Conservation (phyloP, 2,888 invertebrate genomes). For the Cheilosia vulpina region DNA sequence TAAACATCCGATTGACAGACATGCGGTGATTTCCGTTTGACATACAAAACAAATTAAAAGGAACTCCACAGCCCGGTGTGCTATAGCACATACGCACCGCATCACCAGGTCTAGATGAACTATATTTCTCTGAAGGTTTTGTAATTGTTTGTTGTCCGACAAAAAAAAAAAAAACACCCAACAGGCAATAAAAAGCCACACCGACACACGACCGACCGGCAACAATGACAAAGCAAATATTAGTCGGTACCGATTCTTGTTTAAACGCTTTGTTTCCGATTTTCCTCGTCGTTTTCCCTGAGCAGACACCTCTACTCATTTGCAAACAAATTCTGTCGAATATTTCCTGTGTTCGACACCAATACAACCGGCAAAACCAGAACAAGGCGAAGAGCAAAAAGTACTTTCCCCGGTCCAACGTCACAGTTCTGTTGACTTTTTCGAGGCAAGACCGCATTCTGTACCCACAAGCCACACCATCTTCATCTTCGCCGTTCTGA, state of each 20-base stretch:
- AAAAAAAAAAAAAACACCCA: slow-evolving; percentile 28
- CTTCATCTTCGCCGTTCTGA: slow-evolving; percentile 3
- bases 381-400: slow-evolving; percentile 27
- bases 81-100: slow-evolving; percentile 10
- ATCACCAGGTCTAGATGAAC: slow-evolving; percentile 27
- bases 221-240: slow-evolving; percentile 63
- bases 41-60: slow-evolving; percentile 52
- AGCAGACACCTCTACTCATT: slow-evolving; percentile 48
- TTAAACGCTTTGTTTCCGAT: slow-evolving; percentile 79
- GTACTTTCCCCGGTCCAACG: slow-evolving; percentile 32
- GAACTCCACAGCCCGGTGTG: neutral
- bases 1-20: slow-evolving; percentile 67
- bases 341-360: slow-evolving; percentile 53
- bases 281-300: slow-evolving; percentile 45
- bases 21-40: slow-evolving; percentile 61
- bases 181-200: slow-evolving; percentile 44
- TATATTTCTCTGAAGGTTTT: slow-evolving; percentile 50
- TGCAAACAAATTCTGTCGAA: slow-evolving; percentile 51
- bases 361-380: neutral
- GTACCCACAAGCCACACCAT: neutral
- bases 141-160: slow-evolving; percentile 46
- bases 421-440: slow-evolving; percentile 43
- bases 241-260: slow-evolving; percentile 77
- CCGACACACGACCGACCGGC: slow-evolving; percentile 62
- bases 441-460: slow-evolving; percentile 10